These are phyloP conservation scores for Xestoiulus laeticollis DNA, from an alignment of 2,888 invertebrate species.

Conservation along the genomic window DNA sequence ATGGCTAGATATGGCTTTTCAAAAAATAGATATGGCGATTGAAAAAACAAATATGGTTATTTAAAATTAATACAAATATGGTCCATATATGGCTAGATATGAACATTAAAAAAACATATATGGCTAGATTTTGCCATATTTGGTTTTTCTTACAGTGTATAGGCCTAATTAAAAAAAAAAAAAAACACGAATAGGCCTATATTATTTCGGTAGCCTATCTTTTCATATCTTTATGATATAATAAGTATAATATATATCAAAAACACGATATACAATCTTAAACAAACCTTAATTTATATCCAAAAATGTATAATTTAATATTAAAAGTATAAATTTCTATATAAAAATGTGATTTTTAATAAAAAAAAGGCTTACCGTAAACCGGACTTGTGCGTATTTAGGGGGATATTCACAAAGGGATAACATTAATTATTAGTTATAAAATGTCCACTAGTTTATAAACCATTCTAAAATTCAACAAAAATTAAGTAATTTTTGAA, in stretches of 20 bases:
- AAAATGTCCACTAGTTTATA: not conserved
- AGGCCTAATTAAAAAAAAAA: not conserved
- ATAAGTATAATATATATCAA: not conserved
- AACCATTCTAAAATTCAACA: not conserved
- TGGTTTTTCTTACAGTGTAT: no score
- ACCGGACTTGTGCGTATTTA: not conserved
- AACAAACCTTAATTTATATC: not conserved
- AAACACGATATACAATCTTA: not conserved
- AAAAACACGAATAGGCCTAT: not conserved
- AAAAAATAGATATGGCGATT: no score
- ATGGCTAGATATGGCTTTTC: no score
- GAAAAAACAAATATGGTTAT: no score
- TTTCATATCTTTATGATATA: not conserved
- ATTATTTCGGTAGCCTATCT: slow-evolving; percentile 1
- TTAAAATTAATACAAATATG: no score
- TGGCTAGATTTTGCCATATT: no score
- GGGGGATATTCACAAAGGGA: not conserved
- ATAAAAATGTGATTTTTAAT: no score
- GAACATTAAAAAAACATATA: no score
- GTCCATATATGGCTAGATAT: no score
- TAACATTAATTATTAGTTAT: not conserved
- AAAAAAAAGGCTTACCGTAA: not conserved
- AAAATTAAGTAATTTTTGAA: not conserved
- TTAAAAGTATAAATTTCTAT: not conserved
- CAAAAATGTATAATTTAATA: not conserved